Percentiles rank a stretch among this genome's conserved stretches.
phyloP scores from a whole-genome alignment of 2,113 vertebrate genomes.

The Cyanoliseus patagonus region DNA sequence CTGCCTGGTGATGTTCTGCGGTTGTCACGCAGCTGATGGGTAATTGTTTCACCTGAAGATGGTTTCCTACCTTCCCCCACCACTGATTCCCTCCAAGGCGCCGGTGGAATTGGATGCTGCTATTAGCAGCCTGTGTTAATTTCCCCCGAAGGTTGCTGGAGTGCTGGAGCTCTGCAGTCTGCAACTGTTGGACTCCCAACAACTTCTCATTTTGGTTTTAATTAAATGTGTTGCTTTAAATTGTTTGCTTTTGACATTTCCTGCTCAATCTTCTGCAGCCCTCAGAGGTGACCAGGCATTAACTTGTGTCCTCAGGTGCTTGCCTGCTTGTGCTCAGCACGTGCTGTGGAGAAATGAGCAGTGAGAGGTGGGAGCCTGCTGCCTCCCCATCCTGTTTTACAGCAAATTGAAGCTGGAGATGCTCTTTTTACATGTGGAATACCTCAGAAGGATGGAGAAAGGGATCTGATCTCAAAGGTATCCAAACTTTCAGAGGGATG shows the following conservation, averaged over 20 bases:
- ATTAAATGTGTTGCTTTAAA: conserved; percentile 77
- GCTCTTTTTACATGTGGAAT: background rate
- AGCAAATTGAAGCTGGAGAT: background rate
- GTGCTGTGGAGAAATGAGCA: background rate
- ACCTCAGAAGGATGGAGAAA: background rate
- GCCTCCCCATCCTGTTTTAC: background rate
- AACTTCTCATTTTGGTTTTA: conserved; percentile 75
- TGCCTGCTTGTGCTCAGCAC: background rate
- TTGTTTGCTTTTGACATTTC: conserved; percentile 69
- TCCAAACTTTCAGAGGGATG: background rate
- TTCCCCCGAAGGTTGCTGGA: conserved; percentile 51
- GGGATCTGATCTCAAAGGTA: background rate
- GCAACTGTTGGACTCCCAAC: conserved; percentile 42
- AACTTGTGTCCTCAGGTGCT: background rate
- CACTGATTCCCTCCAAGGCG: conserved; percentile 14
- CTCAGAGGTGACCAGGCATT: conserved; percentile 35
- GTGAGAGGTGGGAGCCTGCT: fast-evolving
- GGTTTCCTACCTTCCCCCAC: conserved; percentile 34
- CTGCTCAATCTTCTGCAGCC: conserved; percentile 42
- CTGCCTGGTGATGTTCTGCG: background rate
- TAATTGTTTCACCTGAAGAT: conserved; percentile 72
- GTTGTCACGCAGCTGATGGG: conserved; percentile 56
- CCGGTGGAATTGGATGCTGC: conserved; percentile 59
- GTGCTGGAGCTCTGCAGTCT: conserved; percentile 56
- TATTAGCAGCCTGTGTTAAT: conserved; percentile 71